Evolutionary conservation across 2,113 vertebrate species (phyloP).

Genomic region (Hemichromis elongatus): DNA sequence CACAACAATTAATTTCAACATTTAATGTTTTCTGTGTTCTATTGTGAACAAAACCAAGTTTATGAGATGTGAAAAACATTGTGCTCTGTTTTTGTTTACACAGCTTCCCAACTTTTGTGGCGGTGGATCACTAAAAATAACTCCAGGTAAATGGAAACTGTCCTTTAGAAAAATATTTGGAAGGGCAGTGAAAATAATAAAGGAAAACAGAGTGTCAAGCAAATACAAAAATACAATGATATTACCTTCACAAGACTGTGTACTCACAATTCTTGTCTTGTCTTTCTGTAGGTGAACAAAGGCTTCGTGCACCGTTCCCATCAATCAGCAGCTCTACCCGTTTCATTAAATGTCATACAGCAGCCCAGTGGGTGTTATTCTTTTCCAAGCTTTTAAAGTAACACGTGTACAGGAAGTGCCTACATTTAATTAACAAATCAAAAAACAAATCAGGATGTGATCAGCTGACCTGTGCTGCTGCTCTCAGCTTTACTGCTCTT

Average conservation of each 20-base stretch:
- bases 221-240: not conserved
- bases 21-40: not conserved
- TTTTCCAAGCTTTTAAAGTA: not conserved
- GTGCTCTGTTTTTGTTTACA: not conserved
- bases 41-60: not conserved
- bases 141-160: not conserved
- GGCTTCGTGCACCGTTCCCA: not conserved
- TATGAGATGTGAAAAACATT: not conserved
- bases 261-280: not conserved
- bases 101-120: not conserved
- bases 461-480: not conserved
- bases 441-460: not conserved
- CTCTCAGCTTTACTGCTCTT: not conserved
- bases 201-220: not conserved
- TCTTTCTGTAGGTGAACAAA: not conserved
- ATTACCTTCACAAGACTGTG: not conserved
- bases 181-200: not conserved
- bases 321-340: not conserved
- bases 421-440: not conserved
- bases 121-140: not conserved
- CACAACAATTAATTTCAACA: not conserved
- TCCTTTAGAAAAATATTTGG: too few relatives aligned
- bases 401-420: not conserved
- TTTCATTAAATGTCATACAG: not conserved
- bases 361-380: not conserved